phyloP scores from a whole-genome alignment of 2,113 vertebrate genomes.

The Chlamydotis undulata region DNA sequence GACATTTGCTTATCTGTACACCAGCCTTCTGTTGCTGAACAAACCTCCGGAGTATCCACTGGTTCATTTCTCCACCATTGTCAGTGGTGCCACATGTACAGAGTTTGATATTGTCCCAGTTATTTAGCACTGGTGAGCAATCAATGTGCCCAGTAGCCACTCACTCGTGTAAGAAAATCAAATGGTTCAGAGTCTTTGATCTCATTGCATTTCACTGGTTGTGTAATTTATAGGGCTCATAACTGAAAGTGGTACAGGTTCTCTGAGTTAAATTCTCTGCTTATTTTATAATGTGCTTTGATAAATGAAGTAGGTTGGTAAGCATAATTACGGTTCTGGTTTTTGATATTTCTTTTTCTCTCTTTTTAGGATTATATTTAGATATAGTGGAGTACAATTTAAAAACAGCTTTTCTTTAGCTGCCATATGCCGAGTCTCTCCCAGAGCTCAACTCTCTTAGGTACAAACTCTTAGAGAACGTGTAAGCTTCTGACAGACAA shows the following conservation, averaged over 20 bases:
- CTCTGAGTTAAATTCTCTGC: constrained; percentile 5
- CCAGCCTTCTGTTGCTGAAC: not conserved
- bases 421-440: constrained; percentile 19
- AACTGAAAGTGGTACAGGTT: constrained; percentile 32
- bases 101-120: constrained; percentile 22
- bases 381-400: constrained; percentile 17
- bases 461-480: not conserved
- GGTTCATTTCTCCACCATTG: constrained; percentile 4
- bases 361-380: constrained; percentile 49
- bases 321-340: constrained; percentile 13
- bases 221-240: constrained; percentile 52
- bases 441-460: not conserved
- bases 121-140: constrained; percentile 49
- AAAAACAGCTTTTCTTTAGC: constrained; percentile 25
- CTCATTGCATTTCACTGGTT: constrained; percentile 45
- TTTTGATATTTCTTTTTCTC: not conserved
- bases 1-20: constrained; percentile 37
- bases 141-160: constrained; percentile 32
- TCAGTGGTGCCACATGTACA: not conserved
- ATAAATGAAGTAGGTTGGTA: constrained; percentile 44
- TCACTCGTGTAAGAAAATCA: constrained; percentile 52
- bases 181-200: constrained; percentile 59
- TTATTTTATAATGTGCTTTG: constrained; percentile 25
- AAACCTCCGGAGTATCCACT: constrained; percentile 10
- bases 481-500: constrained; percentile 7